Evolutionary conservation across 2,888 invertebrate species (phyloP), one percentile per base, ranked within the genome.

Genomic region (Griposia aprilina): DNA sequence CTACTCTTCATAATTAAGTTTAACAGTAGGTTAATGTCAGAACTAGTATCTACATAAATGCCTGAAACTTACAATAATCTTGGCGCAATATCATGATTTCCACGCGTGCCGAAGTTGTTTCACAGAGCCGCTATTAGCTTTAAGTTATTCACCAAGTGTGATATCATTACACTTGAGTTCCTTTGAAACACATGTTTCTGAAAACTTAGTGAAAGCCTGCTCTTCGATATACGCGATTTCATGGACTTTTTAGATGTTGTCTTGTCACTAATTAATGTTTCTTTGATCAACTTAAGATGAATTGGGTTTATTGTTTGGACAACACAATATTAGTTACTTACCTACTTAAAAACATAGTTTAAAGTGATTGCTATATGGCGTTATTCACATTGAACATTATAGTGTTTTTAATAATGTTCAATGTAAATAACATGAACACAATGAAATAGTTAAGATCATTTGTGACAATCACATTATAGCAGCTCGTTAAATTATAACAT

Each of bases 131-230:
- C 13, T 74, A 59, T 68, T 81, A 66, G 36, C 70, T 82, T 3
- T 30, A 79, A 80, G 45, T 74, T 84, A 80, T 84, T 71, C 62
- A 68, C 66, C 48, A 71, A 84, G 36, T 71, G 66, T n/a, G 59
- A 59, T 63, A 80, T 68, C 55, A 69, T 82, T 68, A 84, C 67
- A 57, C 41, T 70, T 26, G 45, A 60, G 50, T 84, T 71, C 10
- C 59, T 71, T 52, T 50, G 70, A 74, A 72, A 72, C 69, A 68
- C 59, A 59, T 68, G 67, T 63, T 68, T 80, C 30, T 60, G 36
- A 17, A 59, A 79, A 71, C 66, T 84, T 74, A 3, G 48, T 17
- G 15, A 30, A 63, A 77, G 50, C 17, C n/a, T 4, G 45, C 36
- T 60, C 17, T 48, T 57, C 5, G 60, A 55, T 63, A 63, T 70